A percentile compares a stretch with the other conserved stretches of the same genome.
These are phyloP conservation scores for Temnothorax longispinosus DNA, from an alignment of 1,140 invertebrate genomes.

Conservation along the genomic window DNA sequence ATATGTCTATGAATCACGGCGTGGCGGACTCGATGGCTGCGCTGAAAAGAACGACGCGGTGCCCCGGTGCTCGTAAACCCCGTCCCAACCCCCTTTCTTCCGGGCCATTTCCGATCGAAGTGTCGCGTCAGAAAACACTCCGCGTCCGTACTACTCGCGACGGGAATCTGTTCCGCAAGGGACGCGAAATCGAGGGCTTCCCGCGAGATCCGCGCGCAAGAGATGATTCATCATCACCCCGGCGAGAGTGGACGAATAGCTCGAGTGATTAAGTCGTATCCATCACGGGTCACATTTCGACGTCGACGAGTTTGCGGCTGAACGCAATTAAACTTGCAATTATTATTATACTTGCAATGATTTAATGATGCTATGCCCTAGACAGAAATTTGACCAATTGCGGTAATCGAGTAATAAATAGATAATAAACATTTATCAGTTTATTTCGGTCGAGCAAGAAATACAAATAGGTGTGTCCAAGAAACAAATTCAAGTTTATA, in stretches of 20 bases:
- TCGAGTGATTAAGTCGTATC: conserved; percentile 60
- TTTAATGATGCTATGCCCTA: neutral
- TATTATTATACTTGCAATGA: conserved; percentile 37
- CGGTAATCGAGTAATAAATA: neutral
- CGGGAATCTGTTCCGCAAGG: conserved; percentile 42
- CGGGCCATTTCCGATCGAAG: conserved; percentile 75
- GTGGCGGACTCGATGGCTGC: conserved; percentile 32
- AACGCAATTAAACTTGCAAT: conserved; percentile 29
- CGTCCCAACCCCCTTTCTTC: conserved; percentile 64
- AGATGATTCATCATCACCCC: conserved; percentile 67
- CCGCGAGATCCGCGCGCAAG: conserved; percentile 22
- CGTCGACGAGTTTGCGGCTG: neutral
- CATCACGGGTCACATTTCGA: conserved; percentile 34
- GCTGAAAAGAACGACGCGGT: conserved; percentile 22
- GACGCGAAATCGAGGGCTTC: neutral
- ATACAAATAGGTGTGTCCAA: neutral
- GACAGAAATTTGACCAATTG: neutral
- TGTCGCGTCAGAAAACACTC: conserved; percentile 73
- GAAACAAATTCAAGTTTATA: neutral
- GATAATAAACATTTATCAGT: neutral
- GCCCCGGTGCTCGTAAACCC: conserved; percentile 63
- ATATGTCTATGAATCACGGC: conserved; percentile 70
- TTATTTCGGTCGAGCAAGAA: neutral
- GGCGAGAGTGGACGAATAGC: conserved; percentile 36
- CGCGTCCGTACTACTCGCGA: conserved; percentile 36